phyloP scores from a whole-genome alignment of 1,140 invertebrate genomes.

The Hormaphis cornu region DNA sequence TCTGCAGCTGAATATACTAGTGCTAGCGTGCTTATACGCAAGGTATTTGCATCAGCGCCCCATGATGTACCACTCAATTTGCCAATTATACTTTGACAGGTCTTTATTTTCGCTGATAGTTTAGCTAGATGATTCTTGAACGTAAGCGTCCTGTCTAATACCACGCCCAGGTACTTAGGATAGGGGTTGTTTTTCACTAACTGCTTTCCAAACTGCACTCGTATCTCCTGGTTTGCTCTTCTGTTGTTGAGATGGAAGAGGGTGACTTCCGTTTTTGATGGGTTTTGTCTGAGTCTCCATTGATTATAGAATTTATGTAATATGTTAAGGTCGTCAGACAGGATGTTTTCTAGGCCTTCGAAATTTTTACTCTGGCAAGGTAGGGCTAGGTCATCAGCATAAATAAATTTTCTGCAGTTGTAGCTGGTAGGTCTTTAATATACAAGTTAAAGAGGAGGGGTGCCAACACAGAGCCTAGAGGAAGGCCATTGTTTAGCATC shows the following conservation, averaged over 20 bases:
- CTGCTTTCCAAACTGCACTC: background rate
- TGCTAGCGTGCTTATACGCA: background rate
- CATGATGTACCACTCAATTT: background rate
- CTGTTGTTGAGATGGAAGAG: conserved; percentile 5
- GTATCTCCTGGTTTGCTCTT: conserved; percentile 6
- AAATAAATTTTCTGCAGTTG: too few species aligned
- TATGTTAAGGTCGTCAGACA: too few species aligned
- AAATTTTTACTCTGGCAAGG: too few species aligned
- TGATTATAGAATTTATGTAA: too few species aligned
- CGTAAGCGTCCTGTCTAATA: too few species aligned
- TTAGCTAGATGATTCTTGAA: background rate
- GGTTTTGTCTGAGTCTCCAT: conserved; percentile 10
- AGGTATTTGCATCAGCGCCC: background rate
- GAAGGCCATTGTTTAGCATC: too few species aligned
- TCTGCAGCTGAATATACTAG: too few species aligned
- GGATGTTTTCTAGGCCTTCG: too few species aligned
- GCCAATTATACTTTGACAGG: background rate
- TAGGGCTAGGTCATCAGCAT: too few species aligned
- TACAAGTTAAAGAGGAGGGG: too few species aligned
- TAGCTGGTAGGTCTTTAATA: too few species aligned
- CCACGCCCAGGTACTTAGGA: too few species aligned
- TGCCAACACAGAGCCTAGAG: background rate
- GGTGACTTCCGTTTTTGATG: conserved; percentile 9
- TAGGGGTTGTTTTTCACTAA: background rate
- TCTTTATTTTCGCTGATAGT: background rate